Percentiles rank a stretch among this genome's conserved stretches.
phyloP scores from a whole-genome alignment of 1,140 invertebrate genomes.

The Megalonaias nervosa region DNA sequence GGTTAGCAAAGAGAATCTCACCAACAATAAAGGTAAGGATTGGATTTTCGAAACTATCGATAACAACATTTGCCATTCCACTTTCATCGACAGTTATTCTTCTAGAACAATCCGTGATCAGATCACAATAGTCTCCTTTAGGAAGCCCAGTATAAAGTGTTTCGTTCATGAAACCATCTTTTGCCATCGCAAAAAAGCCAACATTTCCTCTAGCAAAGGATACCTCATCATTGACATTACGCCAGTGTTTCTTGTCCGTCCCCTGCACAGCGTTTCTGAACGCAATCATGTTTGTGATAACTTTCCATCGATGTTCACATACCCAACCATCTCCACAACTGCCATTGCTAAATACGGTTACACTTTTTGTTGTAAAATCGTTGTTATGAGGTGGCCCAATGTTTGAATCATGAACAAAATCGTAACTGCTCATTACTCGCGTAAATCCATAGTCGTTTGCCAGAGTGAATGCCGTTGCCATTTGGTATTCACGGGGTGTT shows the following conservation, averaged over 20 bases:
- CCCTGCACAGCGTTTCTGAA: slow-evolving; percentile 34
- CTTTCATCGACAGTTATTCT: slow-evolving; percentile 76
- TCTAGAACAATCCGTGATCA: slow-evolving; percentile 84
- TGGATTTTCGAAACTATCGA: slow-evolving; percentile 78
- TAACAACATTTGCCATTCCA: slow-evolving; percentile 77
- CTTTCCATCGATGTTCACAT: slow-evolving; percentile 89
- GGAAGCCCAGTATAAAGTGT: slow-evolving; percentile 78
- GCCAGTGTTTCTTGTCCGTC: slow-evolving; percentile 15
- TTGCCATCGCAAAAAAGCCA: slow-evolving; percentile 53
- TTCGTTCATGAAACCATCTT: slow-evolving; percentile 36
- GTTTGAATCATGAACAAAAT: slow-evolving; percentile 53
- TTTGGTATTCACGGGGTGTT: slow-evolving; percentile 72
- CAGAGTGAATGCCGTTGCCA: slow-evolving; percentile 83
- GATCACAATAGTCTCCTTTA: slow-evolving; percentile 85
- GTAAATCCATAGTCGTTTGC: slow-evolving; percentile 82
- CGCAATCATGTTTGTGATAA: slow-evolving; percentile 82
- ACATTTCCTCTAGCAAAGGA: slow-evolving; percentile 47
- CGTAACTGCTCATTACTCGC: slow-evolving; percentile 82
- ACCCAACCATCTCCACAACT: slow-evolving; percentile 85
- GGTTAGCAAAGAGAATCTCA: slow-evolving; percentile 1
- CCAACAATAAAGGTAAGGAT: slow-evolving; percentile 83
- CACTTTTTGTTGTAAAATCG: slow-evolving; percentile 9
- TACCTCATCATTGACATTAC: slow-evolving; percentile 46
- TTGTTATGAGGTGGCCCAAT: slow-evolving; percentile 19
- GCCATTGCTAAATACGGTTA: slow-evolving; percentile 8